Conservation (phyloP, 2,113 vertebrate genomes). For the Brachyhypopomus gauderio region DNA sequence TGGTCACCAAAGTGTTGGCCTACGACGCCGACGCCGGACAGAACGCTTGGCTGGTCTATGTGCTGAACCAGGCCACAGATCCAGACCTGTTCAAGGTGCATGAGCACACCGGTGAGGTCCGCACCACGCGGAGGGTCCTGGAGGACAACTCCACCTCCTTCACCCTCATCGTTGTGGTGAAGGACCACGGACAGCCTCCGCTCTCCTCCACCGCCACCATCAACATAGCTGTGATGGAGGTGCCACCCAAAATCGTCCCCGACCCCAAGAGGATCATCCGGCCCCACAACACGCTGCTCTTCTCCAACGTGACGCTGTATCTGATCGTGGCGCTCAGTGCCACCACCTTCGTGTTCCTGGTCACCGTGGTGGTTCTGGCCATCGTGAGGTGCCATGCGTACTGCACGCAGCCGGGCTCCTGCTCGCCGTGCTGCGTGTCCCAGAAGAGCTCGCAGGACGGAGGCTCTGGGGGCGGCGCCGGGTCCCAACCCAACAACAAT, state of each 20-base stretch:
- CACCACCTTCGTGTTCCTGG: constrained; percentile 93
- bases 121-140: constrained; percentile 88
- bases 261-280: constrained; percentile 84
- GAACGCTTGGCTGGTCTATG: constrained; percentile 92
- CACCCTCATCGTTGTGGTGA: constrained; percentile 86
- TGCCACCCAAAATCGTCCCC: constrained; percentile 84
- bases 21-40: constrained; percentile 95
- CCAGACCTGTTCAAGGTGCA: constrained; percentile 90
- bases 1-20: constrained; percentile 96
- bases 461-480: constrained; percentile 65
- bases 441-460: constrained; percentile 84
- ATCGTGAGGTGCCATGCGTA: constrained; percentile 88
- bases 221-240: constrained; percentile 89
- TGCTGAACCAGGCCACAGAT: constrained; percentile 84
- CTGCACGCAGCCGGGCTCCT: constrained; percentile 82
- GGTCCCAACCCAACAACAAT: constrained; percentile 88
- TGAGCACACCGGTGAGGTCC: constrained; percentile 91
- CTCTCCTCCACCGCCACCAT: constrained; percentile 89
- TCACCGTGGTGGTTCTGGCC: constrained; percentile 88
- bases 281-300: constrained; percentile 76
- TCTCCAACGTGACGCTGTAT: constrained; percentile 93
- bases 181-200: constrained; percentile 87
- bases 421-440: constrained; percentile 86
- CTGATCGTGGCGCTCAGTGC: constrained; percentile 93
- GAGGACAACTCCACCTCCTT: constrained; percentile 86